A percentile compares a stretch with the other conserved stretches of the same genome.
phyloP scores from a whole-genome alignment of 1,140 invertebrate species.

The Temnothorax curvispinosus region DNA sequence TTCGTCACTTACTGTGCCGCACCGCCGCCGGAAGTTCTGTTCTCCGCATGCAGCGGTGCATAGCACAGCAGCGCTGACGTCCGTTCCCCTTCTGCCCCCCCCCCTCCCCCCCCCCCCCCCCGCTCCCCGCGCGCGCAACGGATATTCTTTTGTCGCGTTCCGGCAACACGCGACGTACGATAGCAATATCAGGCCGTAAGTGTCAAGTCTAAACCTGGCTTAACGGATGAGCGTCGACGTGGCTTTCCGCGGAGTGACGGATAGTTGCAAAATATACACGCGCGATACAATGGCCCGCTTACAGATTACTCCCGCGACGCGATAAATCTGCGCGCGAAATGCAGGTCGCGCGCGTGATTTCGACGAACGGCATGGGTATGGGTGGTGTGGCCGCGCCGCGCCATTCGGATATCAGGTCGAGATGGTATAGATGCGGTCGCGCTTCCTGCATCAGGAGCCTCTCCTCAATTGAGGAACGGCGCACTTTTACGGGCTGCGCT shows the following conservation, averaged over 20 bases:
- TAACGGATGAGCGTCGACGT: constrained; percentile 58
- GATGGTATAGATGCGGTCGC: not conserved
- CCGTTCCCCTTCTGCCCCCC: not conserved
- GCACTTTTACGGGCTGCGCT: not conserved
- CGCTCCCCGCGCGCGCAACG: not conserved
- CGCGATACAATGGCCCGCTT: constrained; percentile 43
- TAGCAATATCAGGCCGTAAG: constrained; percentile 60
- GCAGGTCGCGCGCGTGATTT: constrained; percentile 29
- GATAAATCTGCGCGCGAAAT: constrained; percentile 48
- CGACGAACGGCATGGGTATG: not conserved
- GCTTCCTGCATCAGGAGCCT: not conserved
- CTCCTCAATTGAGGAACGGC: not conserved
- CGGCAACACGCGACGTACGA: constrained; percentile 41
- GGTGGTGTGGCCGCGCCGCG: not conserved
- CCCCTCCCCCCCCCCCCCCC: no score
- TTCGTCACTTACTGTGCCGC: constrained; percentile 17
- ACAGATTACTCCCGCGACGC: constrained; percentile 51
- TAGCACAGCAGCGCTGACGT: constrained; percentile 27
- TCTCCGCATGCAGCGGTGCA: constrained; percentile 32
- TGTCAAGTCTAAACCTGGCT: constrained; percentile 58
- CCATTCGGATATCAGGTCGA: constrained; percentile 6
- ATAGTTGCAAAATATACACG: constrained; percentile 54
- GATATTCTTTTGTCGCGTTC: constrained; percentile 58
- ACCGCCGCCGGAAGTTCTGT: constrained; percentile 32
- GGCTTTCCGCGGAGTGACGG: constrained; percentile 54